Evolutionary conservation across 2,888 invertebrate genomes (phyloP), one percentile per base, ranked within the genome.

Genomic region (Alentia gelatinosa): DNA sequence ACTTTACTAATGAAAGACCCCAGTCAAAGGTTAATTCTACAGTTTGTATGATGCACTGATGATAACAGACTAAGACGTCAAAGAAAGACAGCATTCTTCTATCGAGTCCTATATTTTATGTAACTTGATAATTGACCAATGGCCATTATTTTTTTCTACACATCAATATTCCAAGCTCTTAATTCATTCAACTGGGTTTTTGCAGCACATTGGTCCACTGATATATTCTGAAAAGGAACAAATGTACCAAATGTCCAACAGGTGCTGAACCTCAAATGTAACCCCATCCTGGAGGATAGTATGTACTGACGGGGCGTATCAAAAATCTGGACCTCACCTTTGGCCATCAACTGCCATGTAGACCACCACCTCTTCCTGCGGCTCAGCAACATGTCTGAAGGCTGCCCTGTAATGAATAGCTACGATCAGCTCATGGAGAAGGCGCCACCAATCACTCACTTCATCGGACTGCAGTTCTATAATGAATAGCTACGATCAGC

Each of bases 281-380:
- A 96, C 92, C 91, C 92, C 0, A 37, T 96, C 23, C 93, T 96
- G n/a, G n/a, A n/a, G n/a, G n/a, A n/a, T n/a, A n/a, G n/a, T n/a
- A n/a, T n/a, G n/a, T n/a, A n/a, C n/a, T n/a, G n/a, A n/a, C n/a
- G n/a, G n/a, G n/a, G n/a, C n/a, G n/a, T n/a, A n/a, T n/a, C n/a
- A n/a, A n/a, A n/a, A n/a, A n/a, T n/a, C n/a, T n/a, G 90, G 92
- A 94, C 63, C 56, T 75, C 7, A 40, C 35, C 47, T 95, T 96
- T 90, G 95, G 96, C 50, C 95, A 95, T 95, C 63, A 95, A 93
- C 91, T 95, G 95, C 90, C 96, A 96, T 90, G 94, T 95, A 7
- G 96, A 96, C 90, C 96, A 96, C 89, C 96, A 96, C 90, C 93
- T 96, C 40, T 96, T 95, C 90, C 95, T 95, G 0, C 92, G 92